A percentile compares a stretch with the other conserved stretches of the same genome.
Evolutionary conservation across 2,797 vertebrate species (phyloP).

Genomic region (Argentina silus): DNA sequence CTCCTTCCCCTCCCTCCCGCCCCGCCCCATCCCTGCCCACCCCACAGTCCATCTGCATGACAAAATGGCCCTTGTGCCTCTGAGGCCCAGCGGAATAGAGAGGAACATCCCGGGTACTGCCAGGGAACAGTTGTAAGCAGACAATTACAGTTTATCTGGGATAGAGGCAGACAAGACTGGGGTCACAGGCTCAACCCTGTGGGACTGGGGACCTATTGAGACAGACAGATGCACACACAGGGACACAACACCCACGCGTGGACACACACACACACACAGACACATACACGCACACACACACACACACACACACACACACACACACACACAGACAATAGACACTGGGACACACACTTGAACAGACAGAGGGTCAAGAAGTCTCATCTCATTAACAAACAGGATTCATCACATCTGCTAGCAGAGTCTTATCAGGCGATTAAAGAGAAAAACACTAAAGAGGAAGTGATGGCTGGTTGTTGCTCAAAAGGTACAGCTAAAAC

Average conservation of each 20-base stretch:
- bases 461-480: background rate
- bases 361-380: conserved; percentile 69
- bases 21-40: conserved; percentile 56
- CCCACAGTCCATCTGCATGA: conserved; percentile 80
- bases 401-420: conserved; percentile 61
- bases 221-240: conserved; percentile 76
- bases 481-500: no score
- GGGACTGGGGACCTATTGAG: conserved; percentile 76
- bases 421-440: conserved; percentile 52
- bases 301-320: conserved; percentile 49
- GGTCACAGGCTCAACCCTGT: conserved; percentile 80
- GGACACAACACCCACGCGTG: conserved; percentile 25
- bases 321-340: conserved; percentile 54
- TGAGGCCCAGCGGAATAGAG: conserved; percentile 81
- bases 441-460: conserved; percentile 44
- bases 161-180: conserved; percentile 85
- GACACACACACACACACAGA: conserved; percentile 55
- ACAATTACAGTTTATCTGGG: conserved; percentile 88
- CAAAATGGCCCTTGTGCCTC: conserved; percentile 83
- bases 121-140: conserved; percentile 87
- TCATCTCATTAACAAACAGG: conserved; percentile 72
- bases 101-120: conserved; percentile 82
- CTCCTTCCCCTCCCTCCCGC: conserved; percentile 65
- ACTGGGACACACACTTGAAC: conserved; percentile 14
- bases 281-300: conserved; percentile 57